Conservation (phyloP, 64 coral and sea anemone species). For the Astreopora myriophthalma region DNA sequence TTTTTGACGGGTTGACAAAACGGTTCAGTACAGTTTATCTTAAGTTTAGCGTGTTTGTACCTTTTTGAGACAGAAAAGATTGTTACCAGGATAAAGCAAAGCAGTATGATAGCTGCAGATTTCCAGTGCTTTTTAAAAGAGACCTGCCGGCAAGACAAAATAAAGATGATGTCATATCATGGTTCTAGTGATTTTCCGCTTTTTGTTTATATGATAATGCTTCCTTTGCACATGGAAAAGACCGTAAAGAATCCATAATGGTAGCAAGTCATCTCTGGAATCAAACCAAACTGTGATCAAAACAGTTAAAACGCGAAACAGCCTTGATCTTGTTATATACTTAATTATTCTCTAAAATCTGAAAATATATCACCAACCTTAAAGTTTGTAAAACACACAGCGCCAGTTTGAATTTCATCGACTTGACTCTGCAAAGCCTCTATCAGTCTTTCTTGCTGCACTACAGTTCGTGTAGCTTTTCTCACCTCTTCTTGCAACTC, state of each 20-base stretch:
- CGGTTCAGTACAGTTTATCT: too few species aligned
- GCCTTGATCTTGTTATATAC: too few species aligned
- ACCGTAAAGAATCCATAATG: too few species aligned
- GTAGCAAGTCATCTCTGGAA: too few species aligned
- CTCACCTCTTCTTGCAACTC: conserved; percentile 12
- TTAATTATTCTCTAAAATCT: too few species aligned
- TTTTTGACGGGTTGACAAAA: too few species aligned
- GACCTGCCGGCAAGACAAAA: neutral
- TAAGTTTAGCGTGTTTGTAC: too few species aligned
- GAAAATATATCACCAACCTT: too few species aligned
- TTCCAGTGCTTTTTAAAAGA: neutral
- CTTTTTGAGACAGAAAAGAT: neutral
- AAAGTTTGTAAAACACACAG: neutral
- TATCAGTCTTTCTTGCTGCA: conserved; percentile 20
- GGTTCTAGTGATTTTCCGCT: too few species aligned
- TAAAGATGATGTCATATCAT: neutral
- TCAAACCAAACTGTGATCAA: neutral
- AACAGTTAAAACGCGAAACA: too few species aligned
- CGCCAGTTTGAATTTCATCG: neutral
- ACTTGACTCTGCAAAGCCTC: conserved; percentile 24
- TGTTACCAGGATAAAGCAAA: neutral
- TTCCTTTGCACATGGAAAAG: too few species aligned
- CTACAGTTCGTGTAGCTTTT: neutral
- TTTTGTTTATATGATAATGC: too few species aligned
- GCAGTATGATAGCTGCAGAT: neutral